Evolutionary conservation across 2,888 invertebrate genomes (phyloP), one percentile per base, ranked within the genome.

Genomic region (Corbicula japonica): DNA sequence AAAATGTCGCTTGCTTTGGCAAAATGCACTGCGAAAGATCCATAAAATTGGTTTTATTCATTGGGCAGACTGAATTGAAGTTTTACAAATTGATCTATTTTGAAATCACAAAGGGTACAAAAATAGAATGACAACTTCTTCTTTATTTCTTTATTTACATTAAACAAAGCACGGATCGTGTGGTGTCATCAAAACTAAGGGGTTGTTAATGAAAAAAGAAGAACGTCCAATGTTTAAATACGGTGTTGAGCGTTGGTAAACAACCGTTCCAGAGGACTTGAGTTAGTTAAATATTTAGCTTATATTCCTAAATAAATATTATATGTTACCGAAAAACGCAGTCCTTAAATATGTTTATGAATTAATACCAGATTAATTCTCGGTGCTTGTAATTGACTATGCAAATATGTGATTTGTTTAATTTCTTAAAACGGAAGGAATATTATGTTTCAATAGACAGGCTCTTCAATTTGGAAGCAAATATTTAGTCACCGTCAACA

Each of bases 391-490:
- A 73, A 78, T 78, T 68, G 58, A 56, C 62, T 66, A 30, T 18
- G 56, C 73, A 72, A 78, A 78, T 41, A 78, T 61, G 35, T 69
- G 50, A 58, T 76, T 80, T 75, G 75, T 72, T 71, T 71, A 62
- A 60, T 56, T 69, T 75, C 63, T 54, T 60, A 62, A 68, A 62
- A 75, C 71, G 80, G 80, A 75, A 80, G 72, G 66, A 52, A 69
- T 75, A 65, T 71, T 54, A 58, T 8, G 71, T 71, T 72, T 62
- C 75, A 68, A 48, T 46, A 30, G 30, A 28, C 38, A 30, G n/a
- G 38, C 69, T 48, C 23, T 26, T 34, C 10, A 70, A 68, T 35
- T 46, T 50, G 28, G 62, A 41, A 34, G 48, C 61, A 70, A 74
- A 79, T 79, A 74, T 74, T 79, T 65, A 66, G 12, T 0, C 10